A percentile compares a stretch with the other conserved stretches of the same genome.
These are phyloP conservation scores for Otolemur crassicaudatus DNA, from an alignment of 2,797 vertebrate genomes.

Conservation along the genomic window DNA sequence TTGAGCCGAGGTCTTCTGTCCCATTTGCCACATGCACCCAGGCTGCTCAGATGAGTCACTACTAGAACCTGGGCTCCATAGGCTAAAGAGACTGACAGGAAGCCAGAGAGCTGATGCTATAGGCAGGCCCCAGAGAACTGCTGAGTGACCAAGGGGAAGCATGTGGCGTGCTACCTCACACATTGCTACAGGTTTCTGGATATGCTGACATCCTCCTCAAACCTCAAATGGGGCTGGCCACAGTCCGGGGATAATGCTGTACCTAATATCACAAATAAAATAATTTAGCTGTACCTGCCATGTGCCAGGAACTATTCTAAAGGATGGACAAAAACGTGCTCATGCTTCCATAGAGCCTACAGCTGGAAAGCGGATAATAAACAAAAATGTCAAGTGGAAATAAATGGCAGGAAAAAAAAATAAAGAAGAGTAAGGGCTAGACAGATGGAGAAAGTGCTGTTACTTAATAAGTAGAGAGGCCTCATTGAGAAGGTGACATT, in stretches of 20 bases:
- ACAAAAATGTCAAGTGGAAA: background rate
- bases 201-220: background rate
- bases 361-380: background rate
- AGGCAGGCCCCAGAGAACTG: background rate
- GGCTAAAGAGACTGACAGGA: background rate
- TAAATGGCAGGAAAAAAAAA: slow-evolving; percentile 14
- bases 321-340: background rate
- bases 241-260: background rate
- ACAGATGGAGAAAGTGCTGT: background rate
- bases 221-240: background rate
- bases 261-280: slow-evolving; percentile 1
- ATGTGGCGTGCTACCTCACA: background rate
- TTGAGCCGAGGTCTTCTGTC: background rate
- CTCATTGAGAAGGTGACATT: background rate
- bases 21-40: background rate
- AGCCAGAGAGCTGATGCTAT: background rate
- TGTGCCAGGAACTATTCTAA: background rate
- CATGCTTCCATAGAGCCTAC: background rate
- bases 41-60: background rate
- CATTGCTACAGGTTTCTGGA: background rate
- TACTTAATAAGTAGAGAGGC: background rate
- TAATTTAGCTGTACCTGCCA: background rate
- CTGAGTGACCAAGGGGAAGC: background rate
- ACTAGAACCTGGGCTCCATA: background rate
- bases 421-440: background rate